These are phyloP conservation scores for Archocentrus centrarchus DNA, from an alignment of 2,113 vertebrate species.

Conservation along the genomic window DNA sequence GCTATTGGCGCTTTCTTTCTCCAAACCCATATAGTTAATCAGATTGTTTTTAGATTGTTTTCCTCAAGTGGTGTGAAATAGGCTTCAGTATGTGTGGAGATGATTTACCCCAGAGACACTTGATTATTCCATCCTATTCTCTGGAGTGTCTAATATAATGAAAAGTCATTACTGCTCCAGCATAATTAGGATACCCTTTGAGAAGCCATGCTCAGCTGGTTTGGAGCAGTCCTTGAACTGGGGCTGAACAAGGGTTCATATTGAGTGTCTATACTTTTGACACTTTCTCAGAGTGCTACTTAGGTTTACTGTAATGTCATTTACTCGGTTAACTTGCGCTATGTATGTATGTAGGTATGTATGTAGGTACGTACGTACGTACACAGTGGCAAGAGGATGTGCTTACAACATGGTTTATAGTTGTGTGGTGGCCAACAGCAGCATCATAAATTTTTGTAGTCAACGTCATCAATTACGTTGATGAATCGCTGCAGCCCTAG, in stretches of 20 bases:
- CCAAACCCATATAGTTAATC: conserved; percentile 8
- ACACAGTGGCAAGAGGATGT: too few species aligned
- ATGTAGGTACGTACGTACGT: too few species aligned
- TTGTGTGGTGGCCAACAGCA: too few species aligned
- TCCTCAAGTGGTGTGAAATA: conserved; percentile 25
- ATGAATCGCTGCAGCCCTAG: too few species aligned
- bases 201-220: conserved; percentile 51
- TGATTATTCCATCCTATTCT: conserved; percentile 50
- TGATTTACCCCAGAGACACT: conserved; percentile 43
- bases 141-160: conserved; percentile 54
- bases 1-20: conserved; percentile 2
- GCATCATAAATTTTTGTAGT: too few species aligned
- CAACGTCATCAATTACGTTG: too few species aligned
- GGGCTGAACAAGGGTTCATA: not conserved
- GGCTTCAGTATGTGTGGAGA: not conserved
- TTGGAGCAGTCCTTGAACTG: conserved; percentile 27
- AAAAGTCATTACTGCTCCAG: conserved; percentile 51
- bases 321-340: not conserved
- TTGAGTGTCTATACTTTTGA: not conserved
- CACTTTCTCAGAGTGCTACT: not conserved
- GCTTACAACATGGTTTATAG: too few species aligned
- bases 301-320: not conserved
- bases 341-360: too few species aligned
- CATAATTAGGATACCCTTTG: conserved; percentile 53
- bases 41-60: conserved; percentile 35